Evolutionary conservation across 1,140 invertebrate genomes (phyloP).

Genomic region (Gyrodactylus salaris): DNA sequence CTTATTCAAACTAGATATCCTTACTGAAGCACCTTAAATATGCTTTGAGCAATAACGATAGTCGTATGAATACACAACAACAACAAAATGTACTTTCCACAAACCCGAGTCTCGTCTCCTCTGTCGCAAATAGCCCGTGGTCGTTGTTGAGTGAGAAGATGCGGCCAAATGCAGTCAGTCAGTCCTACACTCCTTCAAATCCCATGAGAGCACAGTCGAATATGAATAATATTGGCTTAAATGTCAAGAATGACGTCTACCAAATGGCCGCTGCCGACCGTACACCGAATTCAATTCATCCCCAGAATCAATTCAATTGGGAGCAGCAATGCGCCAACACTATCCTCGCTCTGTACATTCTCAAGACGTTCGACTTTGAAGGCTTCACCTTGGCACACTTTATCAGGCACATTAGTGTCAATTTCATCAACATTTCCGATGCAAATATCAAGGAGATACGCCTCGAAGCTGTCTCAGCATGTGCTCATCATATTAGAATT

Average conservation of each 20-base stretch:
- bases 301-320: neutral
- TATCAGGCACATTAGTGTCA: neutral
- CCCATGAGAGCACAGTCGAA: no score
- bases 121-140: neutral
- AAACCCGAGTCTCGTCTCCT: neutral
- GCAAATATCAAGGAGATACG: conserved; percentile 1
- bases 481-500: neutral
- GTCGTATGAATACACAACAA: neutral
- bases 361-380: conserved; percentile 83
- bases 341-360: conserved; percentile 47
- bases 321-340: neutral
- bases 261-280: neutral
- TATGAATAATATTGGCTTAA: neutral
- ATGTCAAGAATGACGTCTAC: neutral
- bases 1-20: no score
- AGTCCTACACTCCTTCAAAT: no score
- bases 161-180: neutral
- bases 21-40: neutral
- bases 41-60: neutral
- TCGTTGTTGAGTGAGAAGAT: neutral
- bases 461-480: neutral
- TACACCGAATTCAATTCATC: neutral
- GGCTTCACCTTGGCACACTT: conserved; percentile 15
- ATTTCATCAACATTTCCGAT: neutral
- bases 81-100: no score